These are phyloP conservation scores for Buphagus erythrorhynchus DNA, from an alignment of 2,797 vertebrate genomes.

Conservation along the genomic window DNA sequence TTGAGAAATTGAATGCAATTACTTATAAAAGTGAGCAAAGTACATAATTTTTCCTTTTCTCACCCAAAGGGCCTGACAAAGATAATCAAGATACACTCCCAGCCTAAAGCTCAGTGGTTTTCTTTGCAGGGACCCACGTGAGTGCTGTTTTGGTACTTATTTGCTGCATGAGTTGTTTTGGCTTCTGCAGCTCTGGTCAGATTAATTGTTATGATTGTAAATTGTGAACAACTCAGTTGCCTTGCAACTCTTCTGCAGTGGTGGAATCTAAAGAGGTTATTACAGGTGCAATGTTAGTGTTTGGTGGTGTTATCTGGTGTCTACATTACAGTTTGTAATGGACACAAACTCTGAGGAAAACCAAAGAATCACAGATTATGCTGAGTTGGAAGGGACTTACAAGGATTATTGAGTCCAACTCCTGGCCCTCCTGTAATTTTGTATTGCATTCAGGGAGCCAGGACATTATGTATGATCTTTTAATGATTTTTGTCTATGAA, in stretches of 20 bases:
- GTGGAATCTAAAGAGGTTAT: background rate
- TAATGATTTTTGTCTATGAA: background rate
- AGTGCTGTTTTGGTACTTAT: background rate
- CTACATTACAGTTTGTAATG: background rate
- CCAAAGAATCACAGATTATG: background rate
- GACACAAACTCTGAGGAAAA: background rate
- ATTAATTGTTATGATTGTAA: background rate
- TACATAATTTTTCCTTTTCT: background rate
- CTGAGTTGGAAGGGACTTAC: background rate
- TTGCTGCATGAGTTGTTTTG: background rate
- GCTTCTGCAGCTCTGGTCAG: background rate
- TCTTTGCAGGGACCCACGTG: background rate
- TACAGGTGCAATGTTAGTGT: background rate
- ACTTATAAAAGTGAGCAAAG: background rate
- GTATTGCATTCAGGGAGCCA: background rate
- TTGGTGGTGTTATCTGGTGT: background rate
- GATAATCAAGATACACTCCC: background rate
- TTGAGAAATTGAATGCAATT: background rate
- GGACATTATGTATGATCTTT: background rate
- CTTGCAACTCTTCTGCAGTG: background rate
- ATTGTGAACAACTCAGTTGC: background rate
- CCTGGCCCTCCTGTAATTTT: background rate
- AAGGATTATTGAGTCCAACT: accelerated
- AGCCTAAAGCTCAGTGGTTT: background rate
- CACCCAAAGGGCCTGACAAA: background rate